Percentiles rank a stretch among this genome's conserved stretches.
Conservation (phyloP, 2,113 vertebrate species). For the Oxyruncus cristatus region DNA sequence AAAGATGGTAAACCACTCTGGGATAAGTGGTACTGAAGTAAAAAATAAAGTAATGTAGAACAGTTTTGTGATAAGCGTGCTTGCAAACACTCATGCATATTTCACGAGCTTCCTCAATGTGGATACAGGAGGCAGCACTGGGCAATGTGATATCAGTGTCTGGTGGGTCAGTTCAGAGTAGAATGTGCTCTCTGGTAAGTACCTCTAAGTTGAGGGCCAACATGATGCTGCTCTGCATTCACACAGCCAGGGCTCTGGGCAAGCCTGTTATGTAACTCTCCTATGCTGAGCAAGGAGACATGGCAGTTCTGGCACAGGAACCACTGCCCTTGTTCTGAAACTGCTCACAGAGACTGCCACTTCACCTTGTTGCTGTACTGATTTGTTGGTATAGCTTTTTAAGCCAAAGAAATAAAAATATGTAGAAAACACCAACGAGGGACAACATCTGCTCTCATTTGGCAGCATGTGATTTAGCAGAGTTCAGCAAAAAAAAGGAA, state of each 20-base stretch:
- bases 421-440: background rate
- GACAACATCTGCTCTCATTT: background rate
- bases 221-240: background rate
- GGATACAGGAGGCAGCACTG: background rate
- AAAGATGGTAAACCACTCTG: background rate
- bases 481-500: background rate
- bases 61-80: background rate
- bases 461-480: background rate
- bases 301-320: background rate
- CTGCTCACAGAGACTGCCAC: background rate
- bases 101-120: background rate
- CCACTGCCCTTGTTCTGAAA: background rate
- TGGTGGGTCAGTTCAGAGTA: background rate
- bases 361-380: background rate
- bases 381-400: background rate
- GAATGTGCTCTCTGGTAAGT: background rate
- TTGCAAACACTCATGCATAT: background rate
- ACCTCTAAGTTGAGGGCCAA: background rate
- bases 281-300: background rate
- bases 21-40: background rate
- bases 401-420: constrained; percentile 6
- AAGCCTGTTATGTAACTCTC: background rate
- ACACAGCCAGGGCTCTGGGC: background rate
- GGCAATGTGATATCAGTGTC: background rate
- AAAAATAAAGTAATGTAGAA: background rate